Evolutionary conservation across 2,113 vertebrate genomes (phyloP).

Genomic region (Ahaetulla prasina): DNA sequence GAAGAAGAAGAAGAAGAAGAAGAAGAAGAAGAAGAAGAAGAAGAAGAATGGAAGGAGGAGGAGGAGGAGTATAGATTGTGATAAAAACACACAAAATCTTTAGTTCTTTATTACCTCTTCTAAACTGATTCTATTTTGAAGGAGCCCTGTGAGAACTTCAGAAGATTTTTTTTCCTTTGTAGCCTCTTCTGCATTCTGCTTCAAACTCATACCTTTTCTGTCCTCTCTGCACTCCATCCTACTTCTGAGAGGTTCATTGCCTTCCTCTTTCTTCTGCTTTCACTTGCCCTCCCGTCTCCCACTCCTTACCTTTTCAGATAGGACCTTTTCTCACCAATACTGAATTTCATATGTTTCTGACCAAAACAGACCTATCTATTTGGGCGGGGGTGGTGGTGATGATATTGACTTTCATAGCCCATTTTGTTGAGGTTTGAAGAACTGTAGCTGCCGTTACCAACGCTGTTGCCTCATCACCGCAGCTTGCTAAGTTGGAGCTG

Average conservation of each 20-base stretch:
- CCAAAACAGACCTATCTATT: background rate
- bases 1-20: background rate
- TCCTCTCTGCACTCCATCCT: constrained; percentile 42
- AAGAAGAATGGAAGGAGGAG: background rate
- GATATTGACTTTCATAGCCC: background rate
- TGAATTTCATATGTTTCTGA: constrained; percentile 32
- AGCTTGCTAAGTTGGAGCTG: constrained; percentile 43
- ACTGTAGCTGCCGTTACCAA: constrained; percentile 4
- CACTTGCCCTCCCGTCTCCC: constrained; percentile 11
- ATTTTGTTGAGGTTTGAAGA: background rate
- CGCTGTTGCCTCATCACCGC: background rate
- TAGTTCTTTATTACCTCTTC: constrained; percentile 34
- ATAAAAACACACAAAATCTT: constrained; percentile 21
- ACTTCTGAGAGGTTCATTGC: constrained; percentile 47
- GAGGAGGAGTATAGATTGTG: background rate
- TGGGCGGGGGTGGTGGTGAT: background rate
- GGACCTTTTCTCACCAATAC: constrained; percentile 28
- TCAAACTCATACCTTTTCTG: constrained; percentile 3
- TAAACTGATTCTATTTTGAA: constrained; percentile 40
- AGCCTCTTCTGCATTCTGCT: constrained; percentile 10
- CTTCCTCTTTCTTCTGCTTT: constrained; percentile 58
- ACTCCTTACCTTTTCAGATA: constrained; percentile 27
- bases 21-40: background rate
- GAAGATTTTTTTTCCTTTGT: constrained; percentile 35
- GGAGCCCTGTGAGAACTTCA: constrained; percentile 28